Percentiles rank a stretch among this genome's conserved stretches.
Conservation (phyloP, 1,140 invertebrate species). For the Aphis gossypii region DNA sequence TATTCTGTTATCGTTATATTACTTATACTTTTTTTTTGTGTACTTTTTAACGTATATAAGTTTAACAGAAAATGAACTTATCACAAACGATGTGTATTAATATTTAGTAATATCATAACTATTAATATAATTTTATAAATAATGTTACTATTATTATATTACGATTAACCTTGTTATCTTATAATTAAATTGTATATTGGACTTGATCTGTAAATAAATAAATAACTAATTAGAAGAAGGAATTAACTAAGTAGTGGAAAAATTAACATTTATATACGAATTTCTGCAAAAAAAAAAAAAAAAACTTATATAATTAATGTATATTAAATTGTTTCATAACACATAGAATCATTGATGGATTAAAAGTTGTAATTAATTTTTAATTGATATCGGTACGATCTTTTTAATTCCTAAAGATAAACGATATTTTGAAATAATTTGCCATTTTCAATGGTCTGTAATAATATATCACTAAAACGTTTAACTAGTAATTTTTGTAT, state of each 20-base stretch:
- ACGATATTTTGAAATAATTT: not conserved
- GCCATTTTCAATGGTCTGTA: fast-evolving
- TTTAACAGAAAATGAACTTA: no score
- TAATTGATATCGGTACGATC: not conserved
- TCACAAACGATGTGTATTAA: no score
- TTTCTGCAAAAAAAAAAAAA: not conserved
- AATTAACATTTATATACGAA: not conserved
- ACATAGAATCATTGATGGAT: not conserved
- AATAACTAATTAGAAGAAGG: not conserved
- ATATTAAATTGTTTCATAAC: not conserved
- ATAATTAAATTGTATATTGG: no score
- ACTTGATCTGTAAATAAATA: no score
- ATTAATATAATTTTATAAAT: no score
- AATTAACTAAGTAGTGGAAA: not conserved
- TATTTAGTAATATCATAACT: no score
- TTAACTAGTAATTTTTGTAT: not conserved
- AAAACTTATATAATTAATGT: not conserved
- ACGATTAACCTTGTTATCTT: no score
- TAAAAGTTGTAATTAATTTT: not conserved
- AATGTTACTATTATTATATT: no score
- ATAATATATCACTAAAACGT: not conserved
- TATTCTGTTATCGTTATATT: no score
- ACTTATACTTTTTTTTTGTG: no score
- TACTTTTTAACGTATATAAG: no score
- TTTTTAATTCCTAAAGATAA: not conserved